A percentile compares a stretch with the other conserved stretches of the same genome.
phyloP scores from a whole-genome alignment of 2,888 invertebrate genomes.

The Eustalomyia histrio region DNA sequence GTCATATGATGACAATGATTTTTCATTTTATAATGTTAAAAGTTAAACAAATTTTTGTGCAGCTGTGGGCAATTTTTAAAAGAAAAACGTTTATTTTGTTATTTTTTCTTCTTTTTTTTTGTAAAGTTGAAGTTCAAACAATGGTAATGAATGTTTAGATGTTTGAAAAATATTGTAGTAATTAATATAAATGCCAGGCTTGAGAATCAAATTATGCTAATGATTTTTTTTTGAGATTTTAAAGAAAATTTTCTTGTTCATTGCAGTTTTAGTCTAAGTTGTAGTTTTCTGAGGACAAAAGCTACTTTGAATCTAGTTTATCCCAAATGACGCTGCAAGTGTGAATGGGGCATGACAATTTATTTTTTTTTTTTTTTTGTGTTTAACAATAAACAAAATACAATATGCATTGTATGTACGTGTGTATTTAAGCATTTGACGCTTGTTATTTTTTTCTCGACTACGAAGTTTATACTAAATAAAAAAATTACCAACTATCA shows the following conservation, averaged over 20 bases:
- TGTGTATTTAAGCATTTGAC: slow-evolving; percentile 44
- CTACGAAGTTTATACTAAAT: slow-evolving; percentile 8
- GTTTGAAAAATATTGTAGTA: slow-evolving; percentile 21
- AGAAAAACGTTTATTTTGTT: slow-evolving; percentile 5
- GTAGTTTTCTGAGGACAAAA: no score
- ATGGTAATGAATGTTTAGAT: slow-evolving; percentile 51
- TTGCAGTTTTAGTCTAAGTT: no score
- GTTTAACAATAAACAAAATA: no score
- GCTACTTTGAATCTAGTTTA: no score
- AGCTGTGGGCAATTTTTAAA: slow-evolving; percentile 54
- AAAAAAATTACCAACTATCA: slow-evolving; percentile 2
- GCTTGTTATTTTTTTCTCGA: slow-evolving; percentile 39
- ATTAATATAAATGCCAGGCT: slow-evolving; percentile 48
- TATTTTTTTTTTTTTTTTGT: no score
- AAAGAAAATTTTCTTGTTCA: no score
- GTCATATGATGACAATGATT: slow-evolving; percentile 51
- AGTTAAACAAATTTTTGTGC: slow-evolving; percentile 43
- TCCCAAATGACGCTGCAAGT: no score
- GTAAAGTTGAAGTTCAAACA: slow-evolving; percentile 57
- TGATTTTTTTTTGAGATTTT: slow-evolving; percentile 4
- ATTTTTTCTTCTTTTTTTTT: slow-evolving; percentile 5
- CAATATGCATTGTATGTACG: no score
- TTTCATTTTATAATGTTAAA: slow-evolving; percentile 18
- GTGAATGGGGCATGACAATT: no score
- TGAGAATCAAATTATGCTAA: slow-evolving; percentile 57